Base-by-base conservation (phyloP, 2,888 invertebrate species). In the Taphrorychus bicolor region DNA sequence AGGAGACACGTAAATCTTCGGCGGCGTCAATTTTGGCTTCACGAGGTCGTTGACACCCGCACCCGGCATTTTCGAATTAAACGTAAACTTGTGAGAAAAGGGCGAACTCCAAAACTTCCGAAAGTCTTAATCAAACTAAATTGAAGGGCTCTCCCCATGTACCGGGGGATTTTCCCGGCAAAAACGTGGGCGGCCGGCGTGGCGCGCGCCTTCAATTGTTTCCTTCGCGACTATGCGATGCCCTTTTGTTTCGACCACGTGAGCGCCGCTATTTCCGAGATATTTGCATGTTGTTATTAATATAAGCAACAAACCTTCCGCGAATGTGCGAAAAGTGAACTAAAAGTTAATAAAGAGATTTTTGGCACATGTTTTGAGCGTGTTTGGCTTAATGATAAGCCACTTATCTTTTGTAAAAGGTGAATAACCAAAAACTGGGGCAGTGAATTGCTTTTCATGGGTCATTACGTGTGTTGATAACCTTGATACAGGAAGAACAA, bases 141-240 rank as follows among this genome's bases (percentile, higher is more conserved):
- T 41, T 17, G 56, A 22, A 42, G 59, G 42, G 16, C 23, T 53
- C 32, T 49, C 41, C 41, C 18, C n/a, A 16, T 24, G 14, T 18
- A 24, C 51, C 22, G 19, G 41, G 40, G 54, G 48, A 51, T 53
- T 65, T 52, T 40, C 48, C 59, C 52, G 24, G 24, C 51, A 69
- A 69, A 69, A 69, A 69, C 73, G 76, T 76, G 74, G 76, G 77
- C 74, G 77, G 73, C 72, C 74, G 77, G 73, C 72, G 71, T 59
- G 70, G 71, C 75, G 78, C 76, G 76, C 78, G 77, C 78, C 51
- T 57, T 48, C 49, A 32, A 32, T 54, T 40, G 52, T 67, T 54
- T 18, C 41, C 18, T 16, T 45, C 45, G 51, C 19, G 22, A 57
- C 24, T 3, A 48, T 32, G 40, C 24, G 3, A 48, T 32, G 40